Conservation (phyloP, 2,888 invertebrate species). For the Stomorhina lunata region DNA sequence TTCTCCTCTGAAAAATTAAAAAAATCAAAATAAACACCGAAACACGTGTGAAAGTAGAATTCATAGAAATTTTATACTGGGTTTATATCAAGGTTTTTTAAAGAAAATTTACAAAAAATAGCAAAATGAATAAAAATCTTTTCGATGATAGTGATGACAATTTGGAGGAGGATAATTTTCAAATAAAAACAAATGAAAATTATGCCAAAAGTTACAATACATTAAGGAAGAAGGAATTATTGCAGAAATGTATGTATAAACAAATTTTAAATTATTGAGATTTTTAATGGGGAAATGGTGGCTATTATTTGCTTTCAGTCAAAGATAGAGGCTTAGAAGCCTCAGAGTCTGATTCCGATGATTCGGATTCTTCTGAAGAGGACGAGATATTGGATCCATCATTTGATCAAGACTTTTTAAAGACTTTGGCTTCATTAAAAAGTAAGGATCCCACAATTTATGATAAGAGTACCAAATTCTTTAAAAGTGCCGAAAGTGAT, state of each 20-base stretch:
- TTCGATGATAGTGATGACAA: conserved; percentile 81
- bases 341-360: conserved; percentile 74
- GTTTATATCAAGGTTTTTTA: not conserved
- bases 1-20: not conserved
- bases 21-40: conserved; percentile 34
- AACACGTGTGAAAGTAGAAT: conserved; percentile 50
- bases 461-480: conserved; percentile 87
- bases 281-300: no score
- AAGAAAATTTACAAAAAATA: conserved; percentile 18
- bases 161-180: conserved; percentile 77
- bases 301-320: conserved; percentile 69
- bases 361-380: conserved; percentile 76
- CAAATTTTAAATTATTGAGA: not conserved
- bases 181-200: conserved; percentile 86
- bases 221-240: conserved; percentile 92
- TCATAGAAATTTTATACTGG: not conserved
- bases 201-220: conserved; percentile 92
- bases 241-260: conserved; percentile 87
- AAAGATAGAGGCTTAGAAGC: conserved; percentile 75
- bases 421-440: conserved; percentile 91
- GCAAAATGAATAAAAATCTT: conserved; percentile 72
- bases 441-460: conserved; percentile 95
- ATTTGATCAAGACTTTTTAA: conserved; percentile 91
- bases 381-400: conserved; percentile 73
- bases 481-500: conserved; percentile 78